phyloP scores from a whole-genome alignment of 2,888 invertebrate genomes.

The Itoplectis maculator region DNA sequence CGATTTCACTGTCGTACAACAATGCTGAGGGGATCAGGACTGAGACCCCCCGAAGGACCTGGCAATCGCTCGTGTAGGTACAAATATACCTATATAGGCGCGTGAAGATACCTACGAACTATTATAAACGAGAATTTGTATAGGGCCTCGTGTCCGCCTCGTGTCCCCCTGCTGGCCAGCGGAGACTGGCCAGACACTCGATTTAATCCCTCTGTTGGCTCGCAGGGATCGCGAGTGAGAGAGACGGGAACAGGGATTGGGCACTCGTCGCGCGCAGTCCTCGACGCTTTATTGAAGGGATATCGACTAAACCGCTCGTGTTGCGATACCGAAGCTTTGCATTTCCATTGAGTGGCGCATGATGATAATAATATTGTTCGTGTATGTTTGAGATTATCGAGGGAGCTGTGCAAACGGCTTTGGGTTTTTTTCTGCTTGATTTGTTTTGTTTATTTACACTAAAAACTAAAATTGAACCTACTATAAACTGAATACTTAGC shows the following conservation, averaged over 20 bases:
- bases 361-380: too few species aligned
- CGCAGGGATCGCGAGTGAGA: background rate
- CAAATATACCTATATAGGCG: too few species aligned
- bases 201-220: conserved; percentile 30
- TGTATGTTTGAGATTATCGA: too few species aligned
- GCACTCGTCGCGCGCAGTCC: conserved; percentile 8
- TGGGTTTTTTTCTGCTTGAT: too few species aligned
- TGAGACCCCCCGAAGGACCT: background rate
- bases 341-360: background rate
- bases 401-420: too few species aligned
- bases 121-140: conserved; percentile 48
- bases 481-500: too few species aligned
- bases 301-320: background rate
- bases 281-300: conserved; percentile 8
- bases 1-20: conserved; percentile 24
- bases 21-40: conserved; percentile 17
- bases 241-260: background rate
- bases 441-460: too few species aligned
- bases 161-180: conserved; percentile 11
- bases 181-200: conserved; percentile 29
- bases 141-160: conserved; percentile 1
- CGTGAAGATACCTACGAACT: conserved; percentile 27
- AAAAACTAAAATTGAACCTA: too few species aligned
- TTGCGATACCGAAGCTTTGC: background rate
- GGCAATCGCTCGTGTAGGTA: background rate